Evolutionary conservation across 2,888 invertebrate genomes (phyloP).

Genomic region (Scotopteryx bipunctaria): DNA sequence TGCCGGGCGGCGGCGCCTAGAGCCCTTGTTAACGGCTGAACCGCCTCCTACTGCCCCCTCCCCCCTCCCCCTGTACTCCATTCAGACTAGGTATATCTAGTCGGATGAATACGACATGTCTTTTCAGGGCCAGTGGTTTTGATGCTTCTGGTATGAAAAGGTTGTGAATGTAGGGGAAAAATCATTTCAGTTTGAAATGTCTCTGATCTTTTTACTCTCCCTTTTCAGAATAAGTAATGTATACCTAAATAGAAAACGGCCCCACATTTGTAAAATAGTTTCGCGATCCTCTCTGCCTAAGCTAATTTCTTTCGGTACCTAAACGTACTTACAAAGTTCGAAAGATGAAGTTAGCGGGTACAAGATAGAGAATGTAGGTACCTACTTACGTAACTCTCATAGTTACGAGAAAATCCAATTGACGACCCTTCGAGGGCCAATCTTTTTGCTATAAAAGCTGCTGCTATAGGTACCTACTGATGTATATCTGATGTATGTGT

Average conservation of each 20-base stretch:
- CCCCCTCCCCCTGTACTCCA: slow-evolving; percentile 13
- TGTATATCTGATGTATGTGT: background rate
- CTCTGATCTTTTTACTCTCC: too few relatives aligned
- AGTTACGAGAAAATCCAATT: slow-evolving; percentile 4
- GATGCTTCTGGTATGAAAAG: background rate
- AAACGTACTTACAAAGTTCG: too few relatives aligned
- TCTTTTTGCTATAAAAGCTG: background rate
- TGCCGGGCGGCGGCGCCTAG: slow-evolving; percentile 34
- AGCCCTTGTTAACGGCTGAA: slow-evolving; percentile 37
- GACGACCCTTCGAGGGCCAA: background rate
- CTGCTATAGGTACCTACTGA: background rate
- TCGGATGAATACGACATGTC: slow-evolving; percentile 22
- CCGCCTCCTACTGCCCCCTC: background rate
- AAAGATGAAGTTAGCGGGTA: too few relatives aligned
- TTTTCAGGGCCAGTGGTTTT: slow-evolving; percentile 16
- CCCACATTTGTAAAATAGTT: too few relatives aligned
- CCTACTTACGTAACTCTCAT: background rate
- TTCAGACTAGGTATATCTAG: slow-evolving; percentile 18
- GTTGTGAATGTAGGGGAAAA: background rate
- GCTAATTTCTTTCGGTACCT: too few relatives aligned
- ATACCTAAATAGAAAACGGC: too few relatives aligned
- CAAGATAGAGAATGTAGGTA: background rate
- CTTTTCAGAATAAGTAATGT: too few relatives aligned
- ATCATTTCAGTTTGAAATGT: background rate
- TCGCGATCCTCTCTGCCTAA: too few relatives aligned